phyloP scores from a whole-genome alignment of 1,140 invertebrate species.

The Wasmannia auropunctata region DNA sequence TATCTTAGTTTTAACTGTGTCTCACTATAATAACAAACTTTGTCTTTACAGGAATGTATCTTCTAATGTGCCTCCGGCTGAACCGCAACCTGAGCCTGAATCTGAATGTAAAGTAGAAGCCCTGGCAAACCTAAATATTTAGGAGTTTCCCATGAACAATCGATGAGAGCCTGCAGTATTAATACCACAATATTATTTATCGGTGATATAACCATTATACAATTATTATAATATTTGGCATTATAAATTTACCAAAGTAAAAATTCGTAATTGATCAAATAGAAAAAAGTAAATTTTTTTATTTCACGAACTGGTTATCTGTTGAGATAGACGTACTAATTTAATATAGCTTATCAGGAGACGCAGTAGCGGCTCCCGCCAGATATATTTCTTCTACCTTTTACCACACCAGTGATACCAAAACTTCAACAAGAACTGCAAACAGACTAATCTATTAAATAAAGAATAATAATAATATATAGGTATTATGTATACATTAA shows the following conservation, averaged over 20 bases:
- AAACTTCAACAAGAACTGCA: conserved; percentile 99
- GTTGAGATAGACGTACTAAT: conserved; percentile 93
- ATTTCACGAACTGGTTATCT: conserved; percentile 84
- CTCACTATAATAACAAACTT: too few species aligned
- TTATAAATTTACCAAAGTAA: background rate
- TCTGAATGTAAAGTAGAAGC: too few species aligned
- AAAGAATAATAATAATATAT: too few species aligned
- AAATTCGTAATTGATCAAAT: background rate
- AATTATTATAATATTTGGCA: background rate
- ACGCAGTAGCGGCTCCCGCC: too few species aligned
- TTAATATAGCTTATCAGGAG: too few species aligned
- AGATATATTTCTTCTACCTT: too few species aligned
- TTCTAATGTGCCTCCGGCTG: too few species aligned
- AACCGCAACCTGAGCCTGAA: too few species aligned
- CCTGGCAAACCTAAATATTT: too few species aligned
- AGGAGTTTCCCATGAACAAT: conserved; percentile 99
- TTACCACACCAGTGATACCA: conserved; percentile 96
- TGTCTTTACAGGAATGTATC: too few species aligned
- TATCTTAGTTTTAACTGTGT: too few species aligned
- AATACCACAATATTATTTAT: conserved; percentile 11
- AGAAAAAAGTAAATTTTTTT: background rate
- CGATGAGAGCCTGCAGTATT: conserved; percentile 91
- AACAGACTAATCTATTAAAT: conserved; percentile 93
- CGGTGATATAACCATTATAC: background rate
- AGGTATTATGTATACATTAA: background rate